These are phyloP conservation scores for Xiphophorus couchianus DNA, from an alignment of 2,113 vertebrate species.

Conservation along the genomic window DNA sequence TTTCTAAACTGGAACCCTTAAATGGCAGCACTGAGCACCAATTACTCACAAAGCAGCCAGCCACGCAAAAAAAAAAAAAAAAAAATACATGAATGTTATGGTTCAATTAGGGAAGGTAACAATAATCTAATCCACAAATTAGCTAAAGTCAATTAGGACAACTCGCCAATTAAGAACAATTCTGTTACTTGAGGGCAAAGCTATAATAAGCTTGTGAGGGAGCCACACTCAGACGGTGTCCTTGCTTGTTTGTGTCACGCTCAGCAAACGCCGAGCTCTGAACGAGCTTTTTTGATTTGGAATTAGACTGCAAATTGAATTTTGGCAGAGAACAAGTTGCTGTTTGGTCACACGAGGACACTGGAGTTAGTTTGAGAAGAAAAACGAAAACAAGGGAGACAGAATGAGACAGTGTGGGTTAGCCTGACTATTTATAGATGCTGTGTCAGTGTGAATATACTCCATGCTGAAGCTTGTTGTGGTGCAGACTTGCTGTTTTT, in stretches of 20 bases:
- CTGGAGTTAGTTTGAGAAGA: constrained; percentile 23
- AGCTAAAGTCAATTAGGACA: constrained; percentile 81
- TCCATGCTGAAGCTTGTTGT: constrained; percentile 32
- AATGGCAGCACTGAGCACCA: constrained; percentile 34
- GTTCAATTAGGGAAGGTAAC: constrained; percentile 75
- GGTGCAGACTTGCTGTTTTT: constrained; percentile 18
- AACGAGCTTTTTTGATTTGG: constrained; percentile 53
- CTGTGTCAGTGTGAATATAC: constrained; percentile 38
- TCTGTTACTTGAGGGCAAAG: constrained; percentile 74
- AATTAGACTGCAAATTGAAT: constrained; percentile 68
- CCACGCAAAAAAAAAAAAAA: constrained; percentile 39
- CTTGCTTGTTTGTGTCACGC: constrained; percentile 69
- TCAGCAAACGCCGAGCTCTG: constrained; percentile 56
- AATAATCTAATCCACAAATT: constrained; percentile 81
- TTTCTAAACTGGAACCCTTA: constrained; percentile 28
- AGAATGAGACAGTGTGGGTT: constrained; percentile 25
- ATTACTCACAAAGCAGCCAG: constrained; percentile 58
- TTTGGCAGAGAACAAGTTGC: constrained; percentile 21
- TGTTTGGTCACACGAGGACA: constrained; percentile 30
- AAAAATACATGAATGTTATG: constrained; percentile 69
- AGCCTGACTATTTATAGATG: constrained; percentile 61
- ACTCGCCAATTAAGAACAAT: constrained; percentile 75
- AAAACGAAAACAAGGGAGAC: constrained; percentile 8
- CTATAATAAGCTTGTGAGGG: constrained; percentile 65
- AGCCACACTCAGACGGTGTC: constrained; percentile 60